Conservation (phyloP, 2,797 vertebrate genomes). For the Girardinus metallicus region DNA sequence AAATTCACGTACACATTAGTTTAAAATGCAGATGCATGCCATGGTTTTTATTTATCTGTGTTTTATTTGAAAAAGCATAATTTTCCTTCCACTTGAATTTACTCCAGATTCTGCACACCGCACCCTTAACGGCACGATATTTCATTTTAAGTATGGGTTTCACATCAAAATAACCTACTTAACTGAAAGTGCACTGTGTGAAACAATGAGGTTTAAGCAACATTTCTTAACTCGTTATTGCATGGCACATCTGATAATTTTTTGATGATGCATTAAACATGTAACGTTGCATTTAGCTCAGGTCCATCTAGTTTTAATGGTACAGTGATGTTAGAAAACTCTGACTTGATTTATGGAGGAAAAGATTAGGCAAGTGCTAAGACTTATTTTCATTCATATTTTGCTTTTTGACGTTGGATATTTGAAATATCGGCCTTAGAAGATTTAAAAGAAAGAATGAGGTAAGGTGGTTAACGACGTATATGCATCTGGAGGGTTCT, state of each 20-base stretch:
- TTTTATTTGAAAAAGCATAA: not conserved
- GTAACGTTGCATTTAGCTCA: not conserved
- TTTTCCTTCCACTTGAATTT: not conserved
- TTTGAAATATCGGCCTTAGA: not conserved
- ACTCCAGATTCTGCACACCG: not conserved
- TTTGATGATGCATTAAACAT: not conserved
- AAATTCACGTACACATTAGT: not conserved
- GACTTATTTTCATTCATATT: not conserved
- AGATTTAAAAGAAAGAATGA: not conserved
- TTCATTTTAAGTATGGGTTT: not conserved
- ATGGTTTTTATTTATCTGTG: not conserved
- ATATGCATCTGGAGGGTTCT: not conserved
- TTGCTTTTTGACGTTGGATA: not conserved
- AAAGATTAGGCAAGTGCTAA: not conserved
- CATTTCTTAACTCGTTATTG: not conserved
- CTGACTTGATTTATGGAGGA: not conserved
- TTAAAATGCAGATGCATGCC: not conserved
- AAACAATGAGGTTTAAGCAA: not conserved
- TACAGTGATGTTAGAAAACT: not conserved
- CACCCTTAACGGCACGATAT: not conserved
- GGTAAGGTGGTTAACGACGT: not conserved
- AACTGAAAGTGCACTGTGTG: not conserved
- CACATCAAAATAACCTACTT: not conserved
- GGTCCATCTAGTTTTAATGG: not conserved
- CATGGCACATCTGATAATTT: not conserved